phyloP scores from a whole-genome alignment of 2,797 vertebrate species.

The Sebastes aleutianus region DNA sequence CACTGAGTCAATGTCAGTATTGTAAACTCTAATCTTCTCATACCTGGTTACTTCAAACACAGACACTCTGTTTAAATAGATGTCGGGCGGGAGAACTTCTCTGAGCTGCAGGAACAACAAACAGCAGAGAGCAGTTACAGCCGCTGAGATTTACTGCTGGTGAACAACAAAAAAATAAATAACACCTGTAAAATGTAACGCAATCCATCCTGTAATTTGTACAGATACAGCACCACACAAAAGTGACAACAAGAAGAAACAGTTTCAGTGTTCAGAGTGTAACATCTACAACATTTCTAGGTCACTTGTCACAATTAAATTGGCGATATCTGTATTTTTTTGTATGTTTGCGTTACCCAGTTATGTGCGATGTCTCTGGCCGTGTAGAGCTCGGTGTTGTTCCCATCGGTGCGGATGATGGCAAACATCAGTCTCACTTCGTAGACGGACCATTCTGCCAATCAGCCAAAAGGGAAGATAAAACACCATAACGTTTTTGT shows the following conservation, averaged over 20 bases:
- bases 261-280: background rate
- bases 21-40: constrained; percentile 2
- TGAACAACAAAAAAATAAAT: background rate
- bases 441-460: constrained; percentile 76
- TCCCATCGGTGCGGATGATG: constrained; percentile 48
- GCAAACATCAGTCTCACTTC: constrained; percentile 56
- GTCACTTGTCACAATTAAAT: background rate
- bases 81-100: background rate
- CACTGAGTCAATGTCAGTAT: background rate
- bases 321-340: background rate
- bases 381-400: constrained; percentile 30
- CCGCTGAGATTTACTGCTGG: background rate
- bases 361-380: constrained; percentile 65
- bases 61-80: constrained; percentile 63
- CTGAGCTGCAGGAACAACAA: constrained; percentile 67
- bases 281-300: background rate
- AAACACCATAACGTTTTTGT: background rate
- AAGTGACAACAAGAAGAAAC: background rate
- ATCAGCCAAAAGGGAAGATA: background rate
- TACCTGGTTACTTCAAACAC: constrained; percentile 69
- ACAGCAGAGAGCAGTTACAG: constrained; percentile 14
- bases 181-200: background rate
- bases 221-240: background rate
- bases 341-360: constrained; percentile 69
- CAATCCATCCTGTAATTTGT: background rate